A percentile compares a stretch with the other conserved stretches of the same genome.
Conservation (phyloP, 1,140 invertebrate species). For the Berghia stephanieae region DNA sequence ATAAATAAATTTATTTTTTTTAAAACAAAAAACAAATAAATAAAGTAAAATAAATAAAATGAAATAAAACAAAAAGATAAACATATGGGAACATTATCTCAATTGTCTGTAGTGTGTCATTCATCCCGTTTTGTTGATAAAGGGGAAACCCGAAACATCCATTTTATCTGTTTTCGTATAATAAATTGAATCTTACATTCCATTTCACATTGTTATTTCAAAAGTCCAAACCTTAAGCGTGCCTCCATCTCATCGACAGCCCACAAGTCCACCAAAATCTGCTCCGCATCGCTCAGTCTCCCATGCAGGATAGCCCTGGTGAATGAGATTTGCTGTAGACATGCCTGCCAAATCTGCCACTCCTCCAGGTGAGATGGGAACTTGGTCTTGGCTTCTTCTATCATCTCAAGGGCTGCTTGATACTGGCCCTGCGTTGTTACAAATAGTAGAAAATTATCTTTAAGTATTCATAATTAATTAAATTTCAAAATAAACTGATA, state of each 20-base stretch:
- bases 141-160: no score
- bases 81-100: neutral
- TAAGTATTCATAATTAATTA: no score
- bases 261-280: conserved; percentile 77
- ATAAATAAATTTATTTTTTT: no score
- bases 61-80: neutral
- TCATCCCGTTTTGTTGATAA: no score
- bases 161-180: no score
- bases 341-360: conserved; percentile 75
- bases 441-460: no score
- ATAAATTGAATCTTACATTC: no score
- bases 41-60: no score
- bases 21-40: no score
- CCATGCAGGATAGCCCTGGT: conserved; percentile 73
- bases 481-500: no score
- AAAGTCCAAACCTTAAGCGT: conserved; percentile 44
- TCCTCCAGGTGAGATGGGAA: conserved; percentile 49
- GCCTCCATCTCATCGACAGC: conserved; percentile 70
- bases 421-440: conserved; percentile 58
- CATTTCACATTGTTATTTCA: no score
- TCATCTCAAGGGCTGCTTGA: conserved; percentile 48
- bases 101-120: no score
- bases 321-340: conserved; percentile 74
- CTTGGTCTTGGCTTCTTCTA: conserved; percentile 51
- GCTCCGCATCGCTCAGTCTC: conserved; percentile 80